Percentiles rank a stretch among this genome's conserved stretches.
These are phyloP conservation scores for Carposina sasakii DNA, from an alignment of 1,140 invertebrate species.

Conservation along the genomic window DNA sequence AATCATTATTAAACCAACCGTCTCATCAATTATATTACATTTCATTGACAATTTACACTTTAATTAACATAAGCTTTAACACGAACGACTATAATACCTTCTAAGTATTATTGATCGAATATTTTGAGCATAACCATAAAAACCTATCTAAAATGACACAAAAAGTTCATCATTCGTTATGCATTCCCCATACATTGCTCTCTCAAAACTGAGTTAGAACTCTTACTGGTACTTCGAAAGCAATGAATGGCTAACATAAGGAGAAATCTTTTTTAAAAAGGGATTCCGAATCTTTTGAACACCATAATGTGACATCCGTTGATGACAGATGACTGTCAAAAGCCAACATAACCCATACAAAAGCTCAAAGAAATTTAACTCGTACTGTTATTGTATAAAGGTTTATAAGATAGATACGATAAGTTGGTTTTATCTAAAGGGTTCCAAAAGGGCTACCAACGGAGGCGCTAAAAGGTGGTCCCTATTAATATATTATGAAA, in stretches of 20 bases:
- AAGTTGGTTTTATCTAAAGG: slow-evolving; percentile 35
- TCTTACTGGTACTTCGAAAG: too few relatives aligned
- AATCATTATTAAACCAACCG: too few relatives aligned
- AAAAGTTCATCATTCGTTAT: not conserved
- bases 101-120: slow-evolving; percentile 1
- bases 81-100: too few relatives aligned
- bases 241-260: too few relatives aligned
- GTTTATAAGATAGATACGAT: too few relatives aligned
- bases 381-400: too few relatives aligned
- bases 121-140: not conserved
- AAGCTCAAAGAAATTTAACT: too few relatives aligned
- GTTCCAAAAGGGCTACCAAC: slow-evolving; percentile 50
- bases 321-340: slow-evolving; percentile 54
- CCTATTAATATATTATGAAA: slow-evolving; percentile 11
- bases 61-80: too few relatives aligned
- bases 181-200: not conserved
- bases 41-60: slow-evolving; percentile 34
- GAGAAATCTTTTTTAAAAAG: slow-evolving; percentile 41
- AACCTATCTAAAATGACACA: not conserved
- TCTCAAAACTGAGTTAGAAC: not conserved
- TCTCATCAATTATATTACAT: slow-evolving; percentile 21
- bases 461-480: slow-evolving; percentile 62
- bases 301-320: slow-evolving; percentile 58
- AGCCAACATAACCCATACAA: too few relatives aligned
- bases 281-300: slow-evolving; percentile 40